Conservation (phyloP, 2,113 vertebrate species). For the Rousettus leschenaultii region DNA sequence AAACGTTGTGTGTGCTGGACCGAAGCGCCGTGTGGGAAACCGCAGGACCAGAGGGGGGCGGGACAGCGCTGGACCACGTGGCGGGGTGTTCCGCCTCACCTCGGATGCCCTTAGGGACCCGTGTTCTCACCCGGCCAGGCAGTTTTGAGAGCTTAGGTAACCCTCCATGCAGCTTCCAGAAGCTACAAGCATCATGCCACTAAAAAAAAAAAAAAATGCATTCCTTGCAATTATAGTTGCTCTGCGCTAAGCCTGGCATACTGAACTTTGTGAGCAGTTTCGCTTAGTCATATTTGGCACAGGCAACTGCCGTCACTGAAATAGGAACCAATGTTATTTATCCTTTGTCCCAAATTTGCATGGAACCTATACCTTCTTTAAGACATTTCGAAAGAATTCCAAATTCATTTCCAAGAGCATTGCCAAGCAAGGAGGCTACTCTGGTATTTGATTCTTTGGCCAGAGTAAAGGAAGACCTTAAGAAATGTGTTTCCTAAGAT, state of each 20-base stretch:
- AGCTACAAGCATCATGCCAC: not conserved
- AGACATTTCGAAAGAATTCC: constrained; percentile 6
- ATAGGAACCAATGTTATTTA: not conserved
- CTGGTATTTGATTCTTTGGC: not conserved
- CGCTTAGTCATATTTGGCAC: not conserved
- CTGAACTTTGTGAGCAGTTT: not conserved
- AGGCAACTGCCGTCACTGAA: not conserved
- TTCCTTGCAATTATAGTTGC: not conserved
- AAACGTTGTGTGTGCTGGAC: not conserved
- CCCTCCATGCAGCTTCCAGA: not conserved
- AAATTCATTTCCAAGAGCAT: not conserved
- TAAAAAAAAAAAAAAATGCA: not conserved
- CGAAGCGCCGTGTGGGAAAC: not conserved
- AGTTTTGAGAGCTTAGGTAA: not conserved
- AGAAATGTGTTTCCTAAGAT: not conserved
- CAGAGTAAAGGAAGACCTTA: not conserved
- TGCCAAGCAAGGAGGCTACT: not conserved
- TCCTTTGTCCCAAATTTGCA: not conserved
- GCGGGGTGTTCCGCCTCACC: not conserved
- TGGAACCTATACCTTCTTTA: not conserved
- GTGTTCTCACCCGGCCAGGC: not conserved
- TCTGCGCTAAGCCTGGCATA: not conserved
- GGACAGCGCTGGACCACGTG: not conserved
- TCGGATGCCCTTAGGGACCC: not conserved
- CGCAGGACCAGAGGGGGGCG: too few species aligned